Conservation (phyloP, 2,113 vertebrate genomes). For the Stigmatopora argus region DNA sequence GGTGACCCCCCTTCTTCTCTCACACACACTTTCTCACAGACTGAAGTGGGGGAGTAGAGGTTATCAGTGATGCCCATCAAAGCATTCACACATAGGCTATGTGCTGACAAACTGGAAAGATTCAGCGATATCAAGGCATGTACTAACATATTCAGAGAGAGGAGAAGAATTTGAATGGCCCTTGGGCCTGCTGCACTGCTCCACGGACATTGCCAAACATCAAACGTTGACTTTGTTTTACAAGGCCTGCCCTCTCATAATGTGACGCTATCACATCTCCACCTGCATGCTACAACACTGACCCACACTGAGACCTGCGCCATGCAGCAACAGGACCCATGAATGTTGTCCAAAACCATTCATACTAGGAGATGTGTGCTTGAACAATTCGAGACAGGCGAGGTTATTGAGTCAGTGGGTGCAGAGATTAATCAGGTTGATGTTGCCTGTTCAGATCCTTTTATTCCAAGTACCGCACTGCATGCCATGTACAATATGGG, state of each 20-base stretch:
- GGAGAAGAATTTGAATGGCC: slow-evolving; percentile 34
- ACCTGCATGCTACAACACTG: slow-evolving; percentile 82
- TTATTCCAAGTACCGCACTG: slow-evolving; percentile 36
- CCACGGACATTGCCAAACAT: slow-evolving; percentile 39
- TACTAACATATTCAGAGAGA: slow-evolving; percentile 44
- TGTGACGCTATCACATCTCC: slow-evolving; percentile 88
- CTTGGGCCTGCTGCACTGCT: slow-evolving; percentile 28
- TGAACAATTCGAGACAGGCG: slow-evolving; percentile 63
- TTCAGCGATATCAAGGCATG: slow-evolving; percentile 50
- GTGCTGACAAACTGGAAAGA: slow-evolving; percentile 35
- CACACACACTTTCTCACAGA: slow-evolving; percentile 65
- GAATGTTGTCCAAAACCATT: slow-evolving; percentile 41
- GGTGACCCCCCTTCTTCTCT: slow-evolving; percentile 46
- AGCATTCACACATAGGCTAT: slow-evolving; percentile 21
- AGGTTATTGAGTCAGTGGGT: slow-evolving; percentile 54
- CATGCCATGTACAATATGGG: slow-evolving; percentile 10
- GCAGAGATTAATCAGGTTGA: slow-evolving; percentile 18
- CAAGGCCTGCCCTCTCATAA: slow-evolving; percentile 38
- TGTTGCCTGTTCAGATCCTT: slow-evolving; percentile 16
- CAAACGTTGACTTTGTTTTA: slow-evolving; percentile 39
- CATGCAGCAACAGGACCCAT: slow-evolving; percentile 32
- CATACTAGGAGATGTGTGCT: slow-evolving; percentile 13
- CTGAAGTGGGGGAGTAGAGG: slow-evolving; percentile 31
- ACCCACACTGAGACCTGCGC: slow-evolving; percentile 67
- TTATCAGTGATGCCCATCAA: slow-evolving; percentile 57